Evolutionary conservation across 2,888 invertebrate genomes (phyloP), one percentile per base, ranked within the genome.

Genomic region (Gymnosoma rotundatum): DNA sequence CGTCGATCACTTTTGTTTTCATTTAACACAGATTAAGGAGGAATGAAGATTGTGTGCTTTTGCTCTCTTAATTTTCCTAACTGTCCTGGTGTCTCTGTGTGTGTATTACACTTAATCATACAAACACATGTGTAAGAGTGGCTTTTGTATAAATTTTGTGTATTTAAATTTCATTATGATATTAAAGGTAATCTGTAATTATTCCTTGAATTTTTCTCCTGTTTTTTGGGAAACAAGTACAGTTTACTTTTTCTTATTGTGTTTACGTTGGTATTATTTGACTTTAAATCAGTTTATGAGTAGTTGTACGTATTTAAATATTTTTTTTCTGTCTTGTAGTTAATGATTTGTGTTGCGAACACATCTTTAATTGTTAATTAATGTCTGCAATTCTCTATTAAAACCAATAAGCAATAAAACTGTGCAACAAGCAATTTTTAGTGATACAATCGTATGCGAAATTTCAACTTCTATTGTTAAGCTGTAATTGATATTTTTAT

Each of bases 1-100:
- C 42, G 89, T 87, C 88, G 91, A 90, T 90, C 90, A 90, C 90
- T 90, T 90, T 90, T 90, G 88, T 87, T 90, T 90, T 90, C 90
- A 88, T 76, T 81, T 82, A 69, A 61, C n/a, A 14, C 4, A 73
- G 45, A 75, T 18, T 56, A 52, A 64, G 25, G 54, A 21, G 10
- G 21, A 20, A 54, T 12, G 21, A 7, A 21, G 32, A 20, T 32
- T 32, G 42, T 42, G 10, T 10, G 42, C 42, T 18, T 1, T 25
- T 7, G n/a, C 36, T 54, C 69, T 78, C 63, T 70, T 10, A 12
- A 10, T 36, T 48, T 50, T 61, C 56, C 75, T 74, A 75, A 25
- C 48, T 25, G 58, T 70, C 58, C 58, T 70, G 58, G 48, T 86
- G 85, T 78, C 67, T 58, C n/a, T 50, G 54, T 36, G 18, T 21